These are phyloP conservation scores for Zenarchopterus dispar DNA, from an alignment of 2,797 vertebrate genomes.

Conservation along the genomic window DNA sequence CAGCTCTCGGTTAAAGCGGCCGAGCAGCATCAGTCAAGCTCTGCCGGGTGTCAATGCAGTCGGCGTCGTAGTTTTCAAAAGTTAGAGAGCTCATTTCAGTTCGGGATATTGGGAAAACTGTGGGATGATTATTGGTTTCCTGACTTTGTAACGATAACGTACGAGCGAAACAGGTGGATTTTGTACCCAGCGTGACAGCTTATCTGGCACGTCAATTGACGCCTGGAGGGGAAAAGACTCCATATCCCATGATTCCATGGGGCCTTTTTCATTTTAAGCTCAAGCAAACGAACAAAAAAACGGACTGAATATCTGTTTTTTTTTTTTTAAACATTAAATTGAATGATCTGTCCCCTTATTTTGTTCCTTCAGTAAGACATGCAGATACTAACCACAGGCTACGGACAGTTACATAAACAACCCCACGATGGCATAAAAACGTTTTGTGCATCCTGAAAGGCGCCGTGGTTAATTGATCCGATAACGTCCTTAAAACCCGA, in stretches of 20 bases:
- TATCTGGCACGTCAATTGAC: too few relatives aligned
- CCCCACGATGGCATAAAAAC: slow-evolving; percentile 4
- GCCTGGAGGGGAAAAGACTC: slow-evolving; percentile 12
- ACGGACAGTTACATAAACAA: slow-evolving; percentile 10
- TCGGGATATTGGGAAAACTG: slow-evolving; percentile 30
- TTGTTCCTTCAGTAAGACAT: slow-evolving; percentile 12
- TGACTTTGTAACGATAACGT: slow-evolving; percentile 15
- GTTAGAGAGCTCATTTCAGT: slow-evolving; percentile 42
- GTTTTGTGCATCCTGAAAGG: slow-evolving; percentile 8
- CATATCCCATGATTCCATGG: slow-evolving; percentile 2
- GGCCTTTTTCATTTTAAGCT: neutral
- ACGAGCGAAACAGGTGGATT: slow-evolving; percentile 4
- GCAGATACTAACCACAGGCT: slow-evolving; percentile 13
- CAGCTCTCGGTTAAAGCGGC: slow-evolving; percentile 58
- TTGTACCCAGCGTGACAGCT: neutral
- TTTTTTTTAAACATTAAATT: too few relatives aligned
- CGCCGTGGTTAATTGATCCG: slow-evolving; percentile 8
- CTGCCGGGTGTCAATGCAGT: slow-evolving; percentile 43
- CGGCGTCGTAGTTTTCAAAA: slow-evolving; percentile 53
- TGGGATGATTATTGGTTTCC: slow-evolving; percentile 18
- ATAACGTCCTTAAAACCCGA: slow-evolving; percentile 5
- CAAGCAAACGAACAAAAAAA: neutral
- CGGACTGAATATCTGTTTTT: too few relatives aligned
- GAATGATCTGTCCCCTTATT: neutral
- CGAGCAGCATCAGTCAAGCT: slow-evolving; percentile 56